These are phyloP conservation scores for Drosophila sucinea DNA, from an alignment of 1,140 invertebrate genomes.

Conservation along the genomic window DNA sequence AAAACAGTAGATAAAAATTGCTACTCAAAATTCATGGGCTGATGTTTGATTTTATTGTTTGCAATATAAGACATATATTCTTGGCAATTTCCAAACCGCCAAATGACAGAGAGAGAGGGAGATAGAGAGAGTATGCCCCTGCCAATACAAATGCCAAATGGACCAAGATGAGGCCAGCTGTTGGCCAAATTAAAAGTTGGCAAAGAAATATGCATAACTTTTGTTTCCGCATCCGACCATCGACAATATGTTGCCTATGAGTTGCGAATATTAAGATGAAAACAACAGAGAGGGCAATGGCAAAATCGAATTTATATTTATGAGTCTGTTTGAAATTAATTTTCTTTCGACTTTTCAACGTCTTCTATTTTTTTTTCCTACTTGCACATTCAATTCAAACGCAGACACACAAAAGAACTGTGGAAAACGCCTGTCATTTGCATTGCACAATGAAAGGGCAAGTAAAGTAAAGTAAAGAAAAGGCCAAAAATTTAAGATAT, in stretches of 20 bases:
- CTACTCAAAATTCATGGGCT: conserved; percentile 69
- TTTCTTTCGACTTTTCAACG: too few species aligned
- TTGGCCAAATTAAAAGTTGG: conserved; percentile 44
- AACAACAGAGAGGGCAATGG: not conserved
- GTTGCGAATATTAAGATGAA: conserved; percentile 5
- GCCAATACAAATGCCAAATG: not conserved
- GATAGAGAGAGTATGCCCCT: not conserved
- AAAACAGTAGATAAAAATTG: conserved; percentile 42
- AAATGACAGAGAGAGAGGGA: too few species aligned
- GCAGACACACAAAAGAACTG: too few species aligned
- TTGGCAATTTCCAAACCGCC: too few species aligned
- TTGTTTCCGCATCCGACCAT: not conserved
- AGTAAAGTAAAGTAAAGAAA: not conserved
- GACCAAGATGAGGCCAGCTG: not conserved
- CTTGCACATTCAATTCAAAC: too few species aligned
- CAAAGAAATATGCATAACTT: conserved; percentile 31
- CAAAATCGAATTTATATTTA: conserved; percentile 5
- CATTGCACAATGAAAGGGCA: not conserved
- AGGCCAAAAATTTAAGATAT: not conserved
- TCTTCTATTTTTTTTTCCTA: not conserved
- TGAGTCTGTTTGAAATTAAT: not conserved
- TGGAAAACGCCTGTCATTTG: not conserved
- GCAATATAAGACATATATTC: conserved; percentile 7
- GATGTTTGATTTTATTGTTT: conserved; percentile 67
- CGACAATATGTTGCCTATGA: conserved; percentile 4